Base-by-base conservation (phyloP, 1,140 invertebrate genomes). In the Drosophila persimilis region DNA sequence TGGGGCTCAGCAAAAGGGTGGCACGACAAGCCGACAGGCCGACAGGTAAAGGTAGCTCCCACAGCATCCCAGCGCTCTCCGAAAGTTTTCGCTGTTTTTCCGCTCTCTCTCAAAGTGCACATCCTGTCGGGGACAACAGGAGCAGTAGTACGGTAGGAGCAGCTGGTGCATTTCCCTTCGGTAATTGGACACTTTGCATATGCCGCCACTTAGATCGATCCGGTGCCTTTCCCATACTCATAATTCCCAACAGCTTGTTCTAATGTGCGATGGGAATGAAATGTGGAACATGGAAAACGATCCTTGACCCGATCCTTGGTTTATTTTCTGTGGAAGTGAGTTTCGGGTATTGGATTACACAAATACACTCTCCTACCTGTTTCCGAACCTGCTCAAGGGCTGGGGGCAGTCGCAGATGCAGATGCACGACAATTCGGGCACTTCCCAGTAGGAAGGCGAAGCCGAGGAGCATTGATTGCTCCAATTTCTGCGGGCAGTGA, bases 161-260 rank as follows among this genome's bases (percentile, higher is more conserved):
- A 85, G 81, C 81, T 86, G 78, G 57, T 77, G 71, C 59, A 74
- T 59, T 75, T 80, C 75, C 75, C 65, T 31, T 52, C 7, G 35
- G 81, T 85, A 85, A 85, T 78, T 66, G 77, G 81, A 85, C 73
- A 86, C 81, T 66, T 81, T 85, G 73, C 77, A 85, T 77, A 79
- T 81, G 31, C 43, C 62, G 80, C 46, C 80, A 85, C 77, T 80
- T 79, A 70, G 53, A 65, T 57, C 52, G 66, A 79, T 79, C 41
- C 55, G 61, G 64, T 79, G 31, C 62, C 41, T 41, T 20, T 71
- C 56, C 45, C 54, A n/a, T 65, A 54, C 58, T 44, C 65, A 84
- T 84, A 84, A 84, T 76, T 84, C 53, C 50, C 35, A 84, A 84
- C 80, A 84, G 66, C 75, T 63, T 84, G 80, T 75, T 84, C 80